A percentile compares a stretch with the other conserved stretches of the same genome.
Evolutionary conservation across 1,140 invertebrate species (phyloP).

Genomic region (Hylaeus volcanicus): DNA sequence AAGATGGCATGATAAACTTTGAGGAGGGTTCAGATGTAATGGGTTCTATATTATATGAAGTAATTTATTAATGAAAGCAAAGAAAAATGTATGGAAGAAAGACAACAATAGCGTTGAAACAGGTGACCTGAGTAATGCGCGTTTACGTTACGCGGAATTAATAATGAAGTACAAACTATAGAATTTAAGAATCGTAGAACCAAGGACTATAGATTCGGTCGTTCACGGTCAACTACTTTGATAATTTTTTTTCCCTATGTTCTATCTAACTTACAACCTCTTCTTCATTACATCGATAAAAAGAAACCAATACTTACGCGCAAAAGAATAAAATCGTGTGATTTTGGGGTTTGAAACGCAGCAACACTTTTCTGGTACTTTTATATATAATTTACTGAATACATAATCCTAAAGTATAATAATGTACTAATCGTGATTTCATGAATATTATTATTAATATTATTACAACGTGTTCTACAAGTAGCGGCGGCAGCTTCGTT

Average conservation of each 20-base stretch:
- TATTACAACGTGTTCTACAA: slow-evolving; percentile 64
- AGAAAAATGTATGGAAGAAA: no score
- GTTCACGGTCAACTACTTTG: no score
- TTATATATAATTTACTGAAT: slow-evolving; percentile 74
- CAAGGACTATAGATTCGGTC: no score
- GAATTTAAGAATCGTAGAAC: no score
- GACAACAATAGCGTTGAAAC: no score
- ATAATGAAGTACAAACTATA: no score
- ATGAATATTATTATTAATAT: slow-evolving; percentile 57
- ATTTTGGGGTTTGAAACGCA: not conserved
- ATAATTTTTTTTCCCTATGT: no score
- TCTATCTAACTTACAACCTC: not conserved
- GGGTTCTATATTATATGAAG: not conserved
- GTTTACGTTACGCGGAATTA: no score
- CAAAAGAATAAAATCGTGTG: not conserved
- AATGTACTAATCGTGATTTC: slow-evolving; percentile 54
- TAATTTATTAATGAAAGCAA: not conserved
- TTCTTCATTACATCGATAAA: not conserved
- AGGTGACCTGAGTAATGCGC: no score
- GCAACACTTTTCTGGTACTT: slow-evolving; percentile 39
- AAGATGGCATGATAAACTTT: not conserved
- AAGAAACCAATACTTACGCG: no score
- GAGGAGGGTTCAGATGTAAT: not conserved
- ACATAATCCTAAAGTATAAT: slow-evolving; percentile 67
- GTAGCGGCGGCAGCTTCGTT: slow-evolving; percentile 69